Evolutionary conservation across 2,113 vertebrate genomes (phyloP), one percentile per base, ranked within the genome.

Genomic region (Sebastes fasciatus): DNA sequence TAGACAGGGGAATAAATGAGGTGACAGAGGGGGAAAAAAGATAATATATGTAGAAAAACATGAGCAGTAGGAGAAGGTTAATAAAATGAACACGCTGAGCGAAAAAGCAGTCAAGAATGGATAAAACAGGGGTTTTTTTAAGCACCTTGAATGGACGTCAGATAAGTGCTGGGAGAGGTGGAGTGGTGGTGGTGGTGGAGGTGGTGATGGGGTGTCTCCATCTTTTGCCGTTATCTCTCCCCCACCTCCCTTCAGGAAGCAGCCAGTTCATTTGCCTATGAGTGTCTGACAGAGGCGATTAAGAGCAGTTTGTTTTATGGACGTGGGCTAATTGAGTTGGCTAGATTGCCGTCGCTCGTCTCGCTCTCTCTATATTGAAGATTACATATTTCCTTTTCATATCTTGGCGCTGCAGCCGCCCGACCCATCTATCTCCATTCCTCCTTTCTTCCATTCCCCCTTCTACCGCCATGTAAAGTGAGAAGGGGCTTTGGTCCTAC

Each of bases 271-370:
- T 89, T 88, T 90, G 87, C 82, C 79, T 80, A 21, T 54, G 77
- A 91, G 86, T 74, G 88, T 85, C 80, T 91, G 87, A 92, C 88
- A 83, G 84, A 82, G 69, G 87, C 80, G 88, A 95, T 93, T 94
- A 93, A 93, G 90, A 89, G 88, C 87, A 88, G 93, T 95, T 94
- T 95, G 93, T 93, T 94, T 94, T 94, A 92, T 93, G 82, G 92
- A 87, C 77, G 69, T 80, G 76, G 55, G 84, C 91, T 94, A 94
- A 95, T 94, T 94, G 93, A 93, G 91, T 94, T 91, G 89, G 93
- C 85, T 86, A 77, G 92, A 93, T 94, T 87, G 90, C 86, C 72
- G 86, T 86, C 89, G 74, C 83, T 83, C 71, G 52, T 63, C 68
- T 75, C 62, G 23, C 80, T 79, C 86, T 23, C 86, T 85, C 82